Conservation (phyloP, 2,797 vertebrate species). For the Gallinago nigripennis region DNA sequence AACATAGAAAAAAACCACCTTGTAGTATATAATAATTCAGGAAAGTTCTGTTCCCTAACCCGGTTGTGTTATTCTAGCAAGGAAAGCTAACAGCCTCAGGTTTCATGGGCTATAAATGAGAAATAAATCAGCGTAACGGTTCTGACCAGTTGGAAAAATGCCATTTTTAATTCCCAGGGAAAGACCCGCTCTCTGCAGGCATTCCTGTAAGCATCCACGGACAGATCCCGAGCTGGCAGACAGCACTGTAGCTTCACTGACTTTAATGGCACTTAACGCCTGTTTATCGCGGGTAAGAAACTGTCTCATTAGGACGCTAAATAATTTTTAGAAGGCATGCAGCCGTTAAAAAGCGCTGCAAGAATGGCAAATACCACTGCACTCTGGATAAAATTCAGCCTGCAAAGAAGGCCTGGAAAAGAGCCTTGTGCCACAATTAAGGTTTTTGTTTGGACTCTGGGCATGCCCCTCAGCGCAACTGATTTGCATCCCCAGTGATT, state of each 20-base stretch:
- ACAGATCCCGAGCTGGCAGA: background rate
- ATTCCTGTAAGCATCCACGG: background rate
- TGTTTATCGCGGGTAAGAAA: background rate
- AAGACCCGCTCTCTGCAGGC: slow-evolving; percentile 1
- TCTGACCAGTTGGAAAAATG: slow-evolving; percentile 52
- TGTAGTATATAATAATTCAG: slow-evolving; percentile 54
- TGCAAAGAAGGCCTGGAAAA: slow-evolving; percentile 35
- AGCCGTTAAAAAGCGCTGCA: background rate
- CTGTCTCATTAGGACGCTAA: background rate
- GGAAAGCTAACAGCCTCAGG: slow-evolving; percentile 65
- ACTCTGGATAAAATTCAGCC: slow-evolving; percentile 13
- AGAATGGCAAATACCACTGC: slow-evolving; percentile 3
- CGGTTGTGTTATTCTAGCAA: slow-evolving; percentile 57
- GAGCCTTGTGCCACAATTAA: slow-evolving; percentile 30
- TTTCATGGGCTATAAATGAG: slow-evolving; percentile 50
- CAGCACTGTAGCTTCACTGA: slow-evolving; percentile 14
- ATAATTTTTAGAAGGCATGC: background rate
- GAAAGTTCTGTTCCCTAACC: slow-evolving; percentile 69
- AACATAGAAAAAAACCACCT: slow-evolving; percentile 48
- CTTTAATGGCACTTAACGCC: slow-evolving; percentile 20
- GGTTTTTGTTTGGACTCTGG: slow-evolving; percentile 51
- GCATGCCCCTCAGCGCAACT: background rate
- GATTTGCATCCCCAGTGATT: slow-evolving; percentile 50
- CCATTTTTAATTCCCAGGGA: slow-evolving; percentile 39
- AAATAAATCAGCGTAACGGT: slow-evolving; percentile 50